Base-by-base conservation (phyloP, 2,888 invertebrate genomes). In the Conomelus anceps region DNA sequence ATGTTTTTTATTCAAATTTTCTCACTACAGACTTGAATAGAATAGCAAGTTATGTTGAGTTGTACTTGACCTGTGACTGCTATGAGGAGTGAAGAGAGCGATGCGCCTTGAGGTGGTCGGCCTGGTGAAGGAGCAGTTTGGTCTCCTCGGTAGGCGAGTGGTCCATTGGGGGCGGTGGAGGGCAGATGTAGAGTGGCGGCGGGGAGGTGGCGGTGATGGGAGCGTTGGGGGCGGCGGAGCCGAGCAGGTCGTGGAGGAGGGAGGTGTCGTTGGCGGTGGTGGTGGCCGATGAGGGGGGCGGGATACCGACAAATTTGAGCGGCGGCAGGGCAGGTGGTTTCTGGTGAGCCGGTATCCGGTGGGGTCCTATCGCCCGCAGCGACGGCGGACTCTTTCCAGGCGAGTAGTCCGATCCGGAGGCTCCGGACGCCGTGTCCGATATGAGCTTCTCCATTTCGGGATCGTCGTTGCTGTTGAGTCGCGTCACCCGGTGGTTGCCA, bases 401-500 rank as follows among this genome's bases (percentile, higher is more conserved):
- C 91, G 91, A 92, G 89, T 91, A 92, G 88, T 92, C 91, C 90
- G 95, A 95, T 90, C 94, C 93, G 89, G 95, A 95, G 84, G 94
- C 94, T 87, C 94, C 94, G 88, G 95, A 95, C 92, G 94, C 94
- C 92, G 95, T 95, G 92, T 96, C 96, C 86, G 96, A 95, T 92
- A 96, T 95, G 88, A 96, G 94, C 91, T 96, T 95, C 93, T 97
- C 97, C 92, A 96, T 96, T 93, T 97, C 97, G 89, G 96, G 96
- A 93, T 97, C 96, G 90, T 94, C 93, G 90, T 88, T 92, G 90
- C 93, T 93, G 90, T 92, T 92, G 90, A 93, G 93, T 84, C 93
- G 92, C 91, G 63, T 7, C 22, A 22, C 29, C 86, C 93, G 92
- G 90, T 93, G 93, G 91, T 91, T 91, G 17, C 29, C 85, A 22